A percentile compares a stretch with the other conserved stretches of the same genome.
Conservation (phyloP, 1,140 invertebrate genomes). For the Alviniconcha marisindica region DNA sequence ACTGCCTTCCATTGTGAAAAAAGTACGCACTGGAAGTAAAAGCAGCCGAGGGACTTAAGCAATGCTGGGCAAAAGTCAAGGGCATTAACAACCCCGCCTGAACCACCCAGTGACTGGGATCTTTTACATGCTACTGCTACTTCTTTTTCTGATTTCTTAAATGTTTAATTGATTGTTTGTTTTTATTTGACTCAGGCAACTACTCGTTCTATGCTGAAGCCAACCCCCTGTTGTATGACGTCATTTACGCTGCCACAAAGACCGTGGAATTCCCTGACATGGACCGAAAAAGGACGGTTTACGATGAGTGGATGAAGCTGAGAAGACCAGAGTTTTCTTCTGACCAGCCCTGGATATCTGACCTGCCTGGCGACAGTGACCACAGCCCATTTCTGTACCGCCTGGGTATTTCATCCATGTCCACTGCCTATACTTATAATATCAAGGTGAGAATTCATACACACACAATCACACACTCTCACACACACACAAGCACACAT, state of each 20-base stretch:
- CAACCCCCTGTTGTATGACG: constrained; percentile 63
- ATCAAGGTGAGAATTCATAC: constrained; percentile 53
- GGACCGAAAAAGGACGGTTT: constrained; percentile 51
- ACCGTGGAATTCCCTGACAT: constrained; percentile 55
- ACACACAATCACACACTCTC: background rate
- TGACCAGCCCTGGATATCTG: constrained; percentile 23
- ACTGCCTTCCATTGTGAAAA: too few species aligned
- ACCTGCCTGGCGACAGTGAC: constrained; percentile 66
- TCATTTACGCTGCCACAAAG: constrained; percentile 64
- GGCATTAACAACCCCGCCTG: too few species aligned
- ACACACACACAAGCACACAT: background rate
- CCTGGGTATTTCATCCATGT: constrained; percentile 67
- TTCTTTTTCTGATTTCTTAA: too few species aligned
- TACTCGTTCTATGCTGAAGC: constrained; percentile 67
- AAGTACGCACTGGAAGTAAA: too few species aligned
- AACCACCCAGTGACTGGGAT: too few species aligned
- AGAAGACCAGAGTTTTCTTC: constrained; percentile 32
- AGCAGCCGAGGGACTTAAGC: too few species aligned
- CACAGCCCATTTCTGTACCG: constrained; percentile 70
- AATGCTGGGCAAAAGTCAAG: too few species aligned
- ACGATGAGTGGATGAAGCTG: constrained; percentile 57
- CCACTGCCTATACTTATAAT: constrained; percentile 67
- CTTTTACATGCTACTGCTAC: too few species aligned
- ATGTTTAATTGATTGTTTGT: too few species aligned
- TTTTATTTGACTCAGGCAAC: constrained; percentile 67